Base-by-base conservation (phyloP, 2,888 invertebrate genomes). In the Cheilosia variabilis region DNA sequence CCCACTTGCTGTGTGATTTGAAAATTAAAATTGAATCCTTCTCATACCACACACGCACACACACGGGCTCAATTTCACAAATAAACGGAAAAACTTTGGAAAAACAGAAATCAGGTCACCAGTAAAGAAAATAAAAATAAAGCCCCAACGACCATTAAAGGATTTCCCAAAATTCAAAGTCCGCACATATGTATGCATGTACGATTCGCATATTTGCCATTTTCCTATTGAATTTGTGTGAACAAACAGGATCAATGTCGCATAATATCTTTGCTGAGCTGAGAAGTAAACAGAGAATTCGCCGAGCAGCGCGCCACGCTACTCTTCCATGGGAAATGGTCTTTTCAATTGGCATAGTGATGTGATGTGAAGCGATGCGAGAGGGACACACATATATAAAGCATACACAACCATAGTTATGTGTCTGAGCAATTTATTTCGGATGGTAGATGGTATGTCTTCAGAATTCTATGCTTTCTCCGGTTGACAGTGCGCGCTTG, bases 221-320 rank as follows among this genome's bases (percentile, higher is more conserved):
- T 60, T 24, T 19, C 17, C 47, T 19, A 19, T 45, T 47, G 47
- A 47, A 19, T 19, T 47, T 19, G 47, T 19, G 47, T 47, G 47
- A 17, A 41, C 52, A 58, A 22, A 45, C 19, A 37, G 75, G 80
- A 84, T 84, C 84, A 84, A 71, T 84, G 84, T 80, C 84, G 80
- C 80, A 84, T 80, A 58, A 80, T 66, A 80, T 75, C 47, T 55
- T 80, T 75, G 71, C 71, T 50, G 66, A 84, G 60, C 79, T 75
- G 65, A 60, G 60, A 55, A 84, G 80, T 73, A 84, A 80, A 75
- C 69, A 73, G 37, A 57, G 69, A 65, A 79, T 79, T 84, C 58
- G 63, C 27, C 19, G 43, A 73, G 37, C 53, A 22, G 41, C 31
- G 27, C 50, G 69, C 47, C 57, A 9, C 62, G 37, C 50, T 47